Conservation (phyloP, 2,113 vertebrate species). For the Physeter macrocephalus region DNA sequence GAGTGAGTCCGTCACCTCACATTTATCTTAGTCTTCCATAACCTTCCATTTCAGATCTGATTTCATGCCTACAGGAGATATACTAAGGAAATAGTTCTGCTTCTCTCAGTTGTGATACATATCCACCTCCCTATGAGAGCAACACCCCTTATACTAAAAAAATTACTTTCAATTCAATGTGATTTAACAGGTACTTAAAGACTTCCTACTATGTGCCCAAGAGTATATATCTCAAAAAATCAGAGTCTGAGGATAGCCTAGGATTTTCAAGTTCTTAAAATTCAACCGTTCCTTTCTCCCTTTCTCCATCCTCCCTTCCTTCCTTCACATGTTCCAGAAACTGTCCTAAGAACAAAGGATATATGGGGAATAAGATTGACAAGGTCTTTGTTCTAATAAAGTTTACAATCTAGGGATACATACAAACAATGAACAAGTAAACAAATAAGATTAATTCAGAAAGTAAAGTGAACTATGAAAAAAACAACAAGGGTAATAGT, state of each 20-base stretch:
- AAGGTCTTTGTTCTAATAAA: neutral
- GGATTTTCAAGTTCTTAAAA: slow-evolving; percentile 20
- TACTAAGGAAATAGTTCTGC: neutral
- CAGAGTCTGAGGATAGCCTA: neutral
- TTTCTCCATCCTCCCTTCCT: neutral
- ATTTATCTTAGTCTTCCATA: neutral
- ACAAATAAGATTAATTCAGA: neutral
- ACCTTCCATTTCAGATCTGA: neutral
- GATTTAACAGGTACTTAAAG: neutral
- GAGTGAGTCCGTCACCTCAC: neutral
- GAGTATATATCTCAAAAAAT: neutral
- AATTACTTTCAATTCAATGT: slow-evolving; percentile 6
- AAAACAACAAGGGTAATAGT: neutral
- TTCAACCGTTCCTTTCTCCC: neutral
- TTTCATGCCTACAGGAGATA: neutral
- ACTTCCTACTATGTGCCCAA: neutral
- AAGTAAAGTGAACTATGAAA: neutral
- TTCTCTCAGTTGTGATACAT: neutral
- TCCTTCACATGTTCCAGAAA: neutral
- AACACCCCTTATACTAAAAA: neutral
- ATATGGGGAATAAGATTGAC: neutral
- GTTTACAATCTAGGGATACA: neutral
- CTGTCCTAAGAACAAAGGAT: neutral
- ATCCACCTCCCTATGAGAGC: neutral
- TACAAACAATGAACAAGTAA: neutral